Base-by-base conservation (phyloP, 2,888 invertebrate genomes). In the Aethes cnicana region DNA sequence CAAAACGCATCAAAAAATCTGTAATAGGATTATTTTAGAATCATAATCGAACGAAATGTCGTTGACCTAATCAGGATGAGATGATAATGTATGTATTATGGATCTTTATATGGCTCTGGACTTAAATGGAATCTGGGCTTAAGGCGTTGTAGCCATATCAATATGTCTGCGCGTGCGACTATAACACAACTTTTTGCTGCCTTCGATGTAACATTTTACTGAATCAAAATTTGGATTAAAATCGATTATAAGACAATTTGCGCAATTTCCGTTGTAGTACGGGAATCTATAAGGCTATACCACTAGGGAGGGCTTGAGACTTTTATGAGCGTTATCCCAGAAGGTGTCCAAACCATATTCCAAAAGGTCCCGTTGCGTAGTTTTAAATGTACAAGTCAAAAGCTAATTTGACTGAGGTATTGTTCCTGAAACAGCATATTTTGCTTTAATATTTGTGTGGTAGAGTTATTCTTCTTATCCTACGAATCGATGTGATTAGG, bases 71-170 rank as follows among this genome's bases (percentile, higher is more conserved):
- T 52, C 56, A 54, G 53, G 57, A 59, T 58, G 48, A 54, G 48
- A 47, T 46, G 48, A 46, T 46, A 39, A 52, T 53, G 53, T 57
- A 55, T 50, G 14, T 25, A 7, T 32, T 57, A 55, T 50, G 14
- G 21, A 7, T 32, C 54, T 53, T 28, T 57, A 58, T 63, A 62
- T 58, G 72, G 61, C 42, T 30, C 53, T 48, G 8, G 32, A 54
- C 77, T 60, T 72, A 68, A 67, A 74, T 57, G 77, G 81, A 53
- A 66, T 67, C 72, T 68, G 68, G 73, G 54, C 57, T 58, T 57
- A 54, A 25, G n/a, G 49, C 55, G 49, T 54, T 44, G 49, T 53
- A 9, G 16, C 23, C 53, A 58, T 56, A 55, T 46, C 30, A 46
- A 39, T 46, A 47, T 50, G 43, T 48, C 37, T 36, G 33, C 23